A percentile compares a stretch with the other conserved stretches of the same genome.
Evolutionary conservation across 2,113 vertebrate genomes (phyloP).

Genomic region (Hippocampus guttulatus): DNA sequence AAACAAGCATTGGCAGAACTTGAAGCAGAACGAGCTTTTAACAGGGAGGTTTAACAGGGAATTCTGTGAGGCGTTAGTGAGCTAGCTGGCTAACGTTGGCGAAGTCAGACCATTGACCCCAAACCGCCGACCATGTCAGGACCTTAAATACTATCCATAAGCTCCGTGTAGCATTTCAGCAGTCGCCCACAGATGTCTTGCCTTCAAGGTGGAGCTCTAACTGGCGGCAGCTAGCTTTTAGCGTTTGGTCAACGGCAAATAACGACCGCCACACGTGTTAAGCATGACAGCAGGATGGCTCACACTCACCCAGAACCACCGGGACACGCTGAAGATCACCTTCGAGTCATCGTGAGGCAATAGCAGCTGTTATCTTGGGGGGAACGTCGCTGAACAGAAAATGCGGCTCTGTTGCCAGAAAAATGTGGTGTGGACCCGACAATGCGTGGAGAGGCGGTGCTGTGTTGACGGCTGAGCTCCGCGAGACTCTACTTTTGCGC

Average conservation of each 20-base stretch:
- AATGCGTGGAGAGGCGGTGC: neutral
- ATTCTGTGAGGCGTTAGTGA: neutral
- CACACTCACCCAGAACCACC: conserved; percentile 75
- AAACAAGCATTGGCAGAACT: neutral
- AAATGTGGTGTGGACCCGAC: conserved; percentile 24
- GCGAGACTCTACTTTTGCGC: conserved; percentile 31
- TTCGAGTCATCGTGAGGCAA: conserved; percentile 67
- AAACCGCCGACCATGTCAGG: neutral
- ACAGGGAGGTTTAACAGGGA: neutral
- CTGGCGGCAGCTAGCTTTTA: conserved; percentile 18
- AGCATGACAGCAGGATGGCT: conserved; percentile 42
- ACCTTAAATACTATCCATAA: neutral
- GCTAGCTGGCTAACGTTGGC: conserved; percentile 46
- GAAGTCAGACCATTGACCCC: conserved; percentile 33
- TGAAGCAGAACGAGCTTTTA: neutral
- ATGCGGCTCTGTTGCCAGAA: neutral
- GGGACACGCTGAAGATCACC: conserved; percentile 74
- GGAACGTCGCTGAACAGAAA: conserved; percentile 39
- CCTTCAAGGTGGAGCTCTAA: neutral
- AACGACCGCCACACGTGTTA: conserved; percentile 60
- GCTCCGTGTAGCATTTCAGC: neutral
- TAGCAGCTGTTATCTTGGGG: conserved; percentile 48
- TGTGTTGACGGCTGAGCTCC: conserved; percentile 58
- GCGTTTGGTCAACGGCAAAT: conserved; percentile 35
- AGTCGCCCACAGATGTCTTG: neutral